phyloP scores from a whole-genome alignment of 2,888 invertebrate genomes.

The Pycnomerus fuliginosus region DNA sequence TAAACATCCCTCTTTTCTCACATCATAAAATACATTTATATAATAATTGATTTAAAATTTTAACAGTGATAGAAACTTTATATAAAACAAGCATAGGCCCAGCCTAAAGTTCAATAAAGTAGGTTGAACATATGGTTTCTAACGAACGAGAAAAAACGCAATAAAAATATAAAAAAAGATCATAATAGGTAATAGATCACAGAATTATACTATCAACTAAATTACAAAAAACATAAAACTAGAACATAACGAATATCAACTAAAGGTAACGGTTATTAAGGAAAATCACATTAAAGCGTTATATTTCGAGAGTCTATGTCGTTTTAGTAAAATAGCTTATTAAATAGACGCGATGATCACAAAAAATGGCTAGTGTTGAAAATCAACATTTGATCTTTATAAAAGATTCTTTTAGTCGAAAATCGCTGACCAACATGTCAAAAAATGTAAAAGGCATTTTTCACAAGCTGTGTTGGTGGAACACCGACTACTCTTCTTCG shows the following conservation, averaged over 20 bases:
- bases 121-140: conserved; percentile 5
- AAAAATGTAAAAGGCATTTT: conserved; percentile 45
- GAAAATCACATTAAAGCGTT: conserved; percentile 23
- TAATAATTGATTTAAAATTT: conserved; percentile 24
- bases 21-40: conserved; percentile 25
- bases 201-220: conserved; percentile 19
- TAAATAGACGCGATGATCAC: conserved; percentile 10
- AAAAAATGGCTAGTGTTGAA: conserved; percentile 16
- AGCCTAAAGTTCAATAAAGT: conserved; percentile 25
- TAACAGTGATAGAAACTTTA: conserved; percentile 32
- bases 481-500: conserved; percentile 26
- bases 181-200: conserved; percentile 36
- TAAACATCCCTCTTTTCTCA: conserved; percentile 7
- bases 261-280: conserved; percentile 8
- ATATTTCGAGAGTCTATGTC: conserved; percentile 14
- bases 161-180: conserved; percentile 27
- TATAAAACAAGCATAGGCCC: conserved; percentile 33
- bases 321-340: conserved; percentile 5
- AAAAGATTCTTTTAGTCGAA: conserved; percentile 42
- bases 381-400: conserved; percentile 5
- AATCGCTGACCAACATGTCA: conserved; percentile 49
- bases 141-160: conserved; percentile 23
- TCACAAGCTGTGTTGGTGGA: conserved; percentile 38
- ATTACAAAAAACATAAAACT: conserved; percentile 6
- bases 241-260: conserved; percentile 14